Evolutionary conservation across 2,797 vertebrate genomes (phyloP).

Genomic region (Rhabdomys pumilio): DNA sequence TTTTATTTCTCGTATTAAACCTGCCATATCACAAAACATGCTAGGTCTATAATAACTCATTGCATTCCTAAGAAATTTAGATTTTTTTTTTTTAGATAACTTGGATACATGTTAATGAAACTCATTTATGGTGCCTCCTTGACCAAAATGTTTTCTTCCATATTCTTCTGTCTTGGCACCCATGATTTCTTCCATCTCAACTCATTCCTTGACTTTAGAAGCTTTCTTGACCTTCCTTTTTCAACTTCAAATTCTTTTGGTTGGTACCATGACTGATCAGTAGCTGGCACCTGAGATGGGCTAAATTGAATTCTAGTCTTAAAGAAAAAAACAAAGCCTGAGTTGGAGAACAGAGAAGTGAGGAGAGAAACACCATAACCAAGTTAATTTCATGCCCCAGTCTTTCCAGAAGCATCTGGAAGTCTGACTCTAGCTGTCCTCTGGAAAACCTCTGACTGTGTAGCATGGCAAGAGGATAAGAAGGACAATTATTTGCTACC

Average conservation of each 20-base stretch:
- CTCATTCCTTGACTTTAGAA: background rate
- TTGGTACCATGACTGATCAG: background rate
- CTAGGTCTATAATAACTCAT: background rate
- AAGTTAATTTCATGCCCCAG: background rate
- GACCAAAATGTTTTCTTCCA: background rate
- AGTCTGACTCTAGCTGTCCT: background rate
- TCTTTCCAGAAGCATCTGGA: too few species aligned
- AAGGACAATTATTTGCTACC: background rate
- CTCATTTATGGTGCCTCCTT: background rate
- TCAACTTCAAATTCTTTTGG: background rate
- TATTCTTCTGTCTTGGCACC: background rate
- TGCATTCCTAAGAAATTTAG: background rate
- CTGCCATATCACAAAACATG: background rate
- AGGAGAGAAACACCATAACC: background rate
- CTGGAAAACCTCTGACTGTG: background rate
- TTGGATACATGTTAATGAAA: background rate
- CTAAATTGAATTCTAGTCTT: background rate
- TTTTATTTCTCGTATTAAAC: background rate
- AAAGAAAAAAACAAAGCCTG: background rate
- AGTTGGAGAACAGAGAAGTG: background rate
- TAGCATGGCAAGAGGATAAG: background rate
- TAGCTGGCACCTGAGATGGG: background rate
- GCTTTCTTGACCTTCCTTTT: constrained; percentile 4
- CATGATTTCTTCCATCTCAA: background rate
- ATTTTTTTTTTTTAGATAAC: background rate